Evolutionary conservation across 2,113 vertebrate genomes (phyloP), one percentile per base, ranked within the genome.

Genomic region (Solea senegalensis): DNA sequence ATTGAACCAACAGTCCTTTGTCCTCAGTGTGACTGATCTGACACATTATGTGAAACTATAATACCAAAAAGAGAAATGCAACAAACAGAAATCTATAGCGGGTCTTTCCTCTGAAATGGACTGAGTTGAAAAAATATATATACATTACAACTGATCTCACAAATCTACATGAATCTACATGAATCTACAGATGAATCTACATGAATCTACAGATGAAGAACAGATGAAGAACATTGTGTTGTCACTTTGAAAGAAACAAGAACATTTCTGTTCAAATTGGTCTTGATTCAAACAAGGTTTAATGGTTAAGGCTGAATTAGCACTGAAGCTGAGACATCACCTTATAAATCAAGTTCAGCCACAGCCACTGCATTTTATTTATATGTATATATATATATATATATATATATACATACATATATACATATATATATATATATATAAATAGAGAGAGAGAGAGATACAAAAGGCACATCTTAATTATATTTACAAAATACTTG

Each of bases 401-500:
- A 44, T 7, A 43, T 46, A 11, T 11, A 46, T 46, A 21, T 1
- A 21, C 21, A 1, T 21, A 21, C 1, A 21, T 52, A 7, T 21
- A n/a, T 52, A 9, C 6, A 16, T 52, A 21, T 52, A 52, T 21
- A 21, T 52, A 52, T 52, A 52, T 52, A 34, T 70, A 55, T 58
- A 66, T 73, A 60, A n/a, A n/a, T n/a, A n/a, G 72, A 55, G 63
- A 57, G 13, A 80, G 74, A 27, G 41, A 48, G 80, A 34, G 68
- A 74, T 78, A 78, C 65, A 80, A 40, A 73, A 59, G 16, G 63
- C 56, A 50, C 28, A 64, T 44, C 55, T 78, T 13, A 15, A n/a
- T 28, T 76, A 26, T 86, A 90, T 91, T 88, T 91, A 91, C 88
- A 90, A 73, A 75, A 78, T 51, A 51, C 6, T n/a, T 52, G 14